Evolutionary conservation across 53 echinoderm and acorn worm genomes (phyloP).

Genomic region (Paracentrotus lividus): DNA sequence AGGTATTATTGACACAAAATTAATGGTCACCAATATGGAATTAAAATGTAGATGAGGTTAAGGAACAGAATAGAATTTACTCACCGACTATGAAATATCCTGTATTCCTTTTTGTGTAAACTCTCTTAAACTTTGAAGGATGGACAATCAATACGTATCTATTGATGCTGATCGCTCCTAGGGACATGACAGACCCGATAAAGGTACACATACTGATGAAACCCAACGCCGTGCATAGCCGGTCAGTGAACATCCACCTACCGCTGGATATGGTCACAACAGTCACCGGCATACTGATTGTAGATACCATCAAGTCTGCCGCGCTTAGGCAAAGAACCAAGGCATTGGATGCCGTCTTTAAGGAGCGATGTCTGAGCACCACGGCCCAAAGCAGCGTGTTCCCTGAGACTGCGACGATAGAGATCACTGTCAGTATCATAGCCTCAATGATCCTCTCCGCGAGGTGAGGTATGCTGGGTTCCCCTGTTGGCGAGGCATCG

Average conservation of each 20-base stretch:
- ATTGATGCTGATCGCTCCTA: constrained; percentile 92
- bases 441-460: constrained; percentile 86
- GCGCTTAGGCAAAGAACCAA: constrained; percentile 94
- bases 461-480: neutral
- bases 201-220: constrained; percentile 95
- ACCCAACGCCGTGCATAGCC: constrained; percentile 79
- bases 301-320: constrained; percentile 90
- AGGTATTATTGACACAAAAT: too few relatives aligned
- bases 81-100: constrained; percentile 86
- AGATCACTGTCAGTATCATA: constrained; percentile 75
- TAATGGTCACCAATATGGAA: too few relatives aligned
- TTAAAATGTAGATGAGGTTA: too few relatives aligned
- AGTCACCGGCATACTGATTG: constrained; percentile 90
- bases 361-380: constrained; percentile 75
- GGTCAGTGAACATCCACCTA: constrained; percentile 69
- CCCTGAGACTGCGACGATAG: constrained; percentile 84
- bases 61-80: too few relatives aligned
- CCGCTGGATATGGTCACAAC: constrained; percentile 77
- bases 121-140: constrained; percentile 80
- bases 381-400: constrained; percentile 91
- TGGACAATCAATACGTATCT: constrained; percentile 93
- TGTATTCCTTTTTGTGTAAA: constrained; percentile 84
- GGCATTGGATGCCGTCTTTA: constrained; percentile 90
- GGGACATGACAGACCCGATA: constrained; percentile 96
- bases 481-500: neutral